phyloP scores from a whole-genome alignment of 2,888 invertebrate species.

The Acleris laterana region DNA sequence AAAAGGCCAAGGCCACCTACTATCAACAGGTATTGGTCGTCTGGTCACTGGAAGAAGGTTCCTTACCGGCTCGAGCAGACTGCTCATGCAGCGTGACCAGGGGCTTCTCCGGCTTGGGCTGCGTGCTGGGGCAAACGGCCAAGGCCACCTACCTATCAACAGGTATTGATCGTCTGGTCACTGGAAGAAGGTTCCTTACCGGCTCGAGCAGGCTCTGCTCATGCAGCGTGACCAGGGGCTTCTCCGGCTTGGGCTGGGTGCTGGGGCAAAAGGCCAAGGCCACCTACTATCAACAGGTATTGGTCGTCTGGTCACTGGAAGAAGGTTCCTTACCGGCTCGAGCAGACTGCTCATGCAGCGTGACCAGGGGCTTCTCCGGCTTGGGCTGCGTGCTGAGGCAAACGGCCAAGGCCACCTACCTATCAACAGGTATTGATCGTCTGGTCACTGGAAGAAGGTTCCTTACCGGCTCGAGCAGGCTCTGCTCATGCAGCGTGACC shows the following conservation, averaged over 20 bases:
- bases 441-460: no score
- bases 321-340: constrained; percentile 86
- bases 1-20: constrained; percentile 45
- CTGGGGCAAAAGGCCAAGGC: no score
- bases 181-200: constrained; percentile 84
- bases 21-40: constrained; percentile 48
- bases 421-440: no score
- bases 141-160: constrained; percentile 93
- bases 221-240: constrained; percentile 92
- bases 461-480: constrained; percentile 88
- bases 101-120: constrained; percentile 91
- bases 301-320: constrained; percentile 44
- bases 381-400: no score
- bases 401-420: no score
- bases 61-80: constrained; percentile 88
- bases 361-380: no score
- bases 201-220: constrained; percentile 90
- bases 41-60: no score
- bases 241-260: constrained; percentile 91
- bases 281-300: constrained; percentile 48
- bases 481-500: constrained; percentile 93
- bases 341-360: no score
- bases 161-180: constrained; percentile 92
- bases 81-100: constrained; percentile 93
- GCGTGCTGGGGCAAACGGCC: constrained; percentile 91